Conservation (phyloP, 2,113 vertebrate species). For the Centropristis striata region DNA sequence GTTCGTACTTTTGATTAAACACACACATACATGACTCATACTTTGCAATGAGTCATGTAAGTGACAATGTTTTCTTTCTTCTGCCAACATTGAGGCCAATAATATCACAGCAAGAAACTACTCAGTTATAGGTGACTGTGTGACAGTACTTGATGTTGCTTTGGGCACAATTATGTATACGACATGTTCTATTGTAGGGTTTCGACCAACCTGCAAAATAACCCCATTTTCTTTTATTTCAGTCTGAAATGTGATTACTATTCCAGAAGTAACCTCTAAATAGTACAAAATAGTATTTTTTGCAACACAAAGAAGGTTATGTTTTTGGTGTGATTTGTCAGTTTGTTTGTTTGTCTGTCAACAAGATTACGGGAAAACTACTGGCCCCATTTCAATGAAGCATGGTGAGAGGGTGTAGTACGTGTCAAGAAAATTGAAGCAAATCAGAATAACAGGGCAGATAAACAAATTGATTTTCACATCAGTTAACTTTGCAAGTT, state of each 20-base stretch:
- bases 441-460: too few relatives aligned
- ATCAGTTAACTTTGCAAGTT: too few relatives aligned
- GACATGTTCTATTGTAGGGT: too few relatives aligned
- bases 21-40: neutral
- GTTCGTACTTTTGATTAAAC: neutral
- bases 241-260: neutral
- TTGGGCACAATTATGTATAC: neutral
- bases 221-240: neutral
- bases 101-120: neutral
- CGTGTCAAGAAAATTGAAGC: too few relatives aligned
- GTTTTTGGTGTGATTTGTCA: too few relatives aligned
- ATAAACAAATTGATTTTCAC: too few relatives aligned
- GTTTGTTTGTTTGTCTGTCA: too few relatives aligned
- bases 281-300: too few relatives aligned
- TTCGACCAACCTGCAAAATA: neutral
- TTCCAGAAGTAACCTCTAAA: neutral
- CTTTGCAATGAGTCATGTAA: neutral
- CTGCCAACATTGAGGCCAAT: neutral
- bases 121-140: neutral
- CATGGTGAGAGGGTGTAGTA: too few relatives aligned
- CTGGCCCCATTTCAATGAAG: too few relatives aligned
- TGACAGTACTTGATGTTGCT: neutral
- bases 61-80: neutral
- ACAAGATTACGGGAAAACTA: too few relatives aligned
- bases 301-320: too few relatives aligned